A percentile compares a stretch with the other conserved stretches of the same genome.
phyloP scores from a whole-genome alignment of 2,113 vertebrate genomes.

The Pongo pygmaeus region DNA sequence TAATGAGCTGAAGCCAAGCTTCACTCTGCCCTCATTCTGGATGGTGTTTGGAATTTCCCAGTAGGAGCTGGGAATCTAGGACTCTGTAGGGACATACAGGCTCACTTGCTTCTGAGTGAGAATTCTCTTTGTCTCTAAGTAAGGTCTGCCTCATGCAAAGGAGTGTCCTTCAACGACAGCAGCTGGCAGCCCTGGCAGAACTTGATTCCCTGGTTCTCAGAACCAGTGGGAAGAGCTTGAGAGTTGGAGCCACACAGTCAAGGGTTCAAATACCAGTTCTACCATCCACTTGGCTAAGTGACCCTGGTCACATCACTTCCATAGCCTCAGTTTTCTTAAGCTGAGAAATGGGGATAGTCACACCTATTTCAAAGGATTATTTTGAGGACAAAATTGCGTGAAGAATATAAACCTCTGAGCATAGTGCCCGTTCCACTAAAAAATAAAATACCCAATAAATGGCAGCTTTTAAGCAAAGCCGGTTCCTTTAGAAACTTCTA shows the following conservation, averaged over 20 bases:
- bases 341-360: neutral
- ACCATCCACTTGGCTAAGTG: neutral
- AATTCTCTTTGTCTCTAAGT: neutral
- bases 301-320: neutral
- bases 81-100: neutral
- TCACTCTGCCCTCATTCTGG: neutral
- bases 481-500: neutral
- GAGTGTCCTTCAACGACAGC: neutral
- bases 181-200: neutral
- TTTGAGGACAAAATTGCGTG: neutral
- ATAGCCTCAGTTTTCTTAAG: neutral
- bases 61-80: neutral
- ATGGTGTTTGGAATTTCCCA: neutral
- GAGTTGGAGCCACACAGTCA: neutral
- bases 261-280: neutral
- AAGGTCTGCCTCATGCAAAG: neutral
- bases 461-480: constrained; percentile 1
- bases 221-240: neutral
- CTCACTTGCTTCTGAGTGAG: neutral
- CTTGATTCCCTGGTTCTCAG: neutral
- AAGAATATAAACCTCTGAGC: neutral
- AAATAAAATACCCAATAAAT: neutral
- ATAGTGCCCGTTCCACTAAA: neutral
- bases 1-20: neutral
- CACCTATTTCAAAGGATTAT: neutral